phyloP scores from a whole-genome alignment of 1,140 invertebrate genomes.

The Drusus annulatus region DNA sequence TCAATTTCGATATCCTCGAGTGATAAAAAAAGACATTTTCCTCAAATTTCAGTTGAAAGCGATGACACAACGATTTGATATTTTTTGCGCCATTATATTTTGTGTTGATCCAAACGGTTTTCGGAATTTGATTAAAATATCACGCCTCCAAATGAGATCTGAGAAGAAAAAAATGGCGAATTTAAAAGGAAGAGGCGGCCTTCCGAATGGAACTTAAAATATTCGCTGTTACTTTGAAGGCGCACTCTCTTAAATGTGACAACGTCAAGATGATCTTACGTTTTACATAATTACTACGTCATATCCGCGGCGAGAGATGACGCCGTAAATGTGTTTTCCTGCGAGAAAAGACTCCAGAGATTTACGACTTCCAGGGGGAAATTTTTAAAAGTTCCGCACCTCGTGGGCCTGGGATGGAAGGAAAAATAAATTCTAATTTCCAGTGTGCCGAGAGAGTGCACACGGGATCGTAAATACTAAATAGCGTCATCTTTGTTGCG shows the following conservation, averaged over 20 bases:
- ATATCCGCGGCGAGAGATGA: conserved; percentile 14
- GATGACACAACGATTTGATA: not conserved
- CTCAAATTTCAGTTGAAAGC: not conserved
- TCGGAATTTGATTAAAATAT: conserved; percentile 19
- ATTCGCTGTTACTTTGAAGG: conserved; percentile 33
- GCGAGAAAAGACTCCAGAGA: conserved; percentile 25
- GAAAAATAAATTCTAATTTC: conserved; percentile 6
- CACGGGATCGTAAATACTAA: not conserved
- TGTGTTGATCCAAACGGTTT: conserved; percentile 5
- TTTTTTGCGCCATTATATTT: not conserved
- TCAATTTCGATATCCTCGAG: not conserved
- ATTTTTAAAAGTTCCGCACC: conserved; percentile 31
- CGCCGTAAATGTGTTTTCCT: not conserved
- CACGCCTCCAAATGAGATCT: too few species aligned
- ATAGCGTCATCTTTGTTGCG: not conserved
- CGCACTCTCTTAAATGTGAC: conserved; percentile 31
- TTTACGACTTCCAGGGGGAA: conserved; percentile 35
- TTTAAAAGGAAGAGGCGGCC: too few species aligned
- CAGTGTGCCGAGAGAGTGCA: conserved; percentile 13
- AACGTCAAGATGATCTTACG: conserved; percentile 41
- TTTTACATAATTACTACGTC: conserved; percentile 48
- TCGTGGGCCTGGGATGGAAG: not conserved
- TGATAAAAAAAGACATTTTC: not conserved
- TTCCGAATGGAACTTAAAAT: not conserved
- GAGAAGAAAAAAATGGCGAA: too few species aligned